Base-by-base conservation (phyloP, 2,113 vertebrate genomes). In the Piprites chloris region DNA sequence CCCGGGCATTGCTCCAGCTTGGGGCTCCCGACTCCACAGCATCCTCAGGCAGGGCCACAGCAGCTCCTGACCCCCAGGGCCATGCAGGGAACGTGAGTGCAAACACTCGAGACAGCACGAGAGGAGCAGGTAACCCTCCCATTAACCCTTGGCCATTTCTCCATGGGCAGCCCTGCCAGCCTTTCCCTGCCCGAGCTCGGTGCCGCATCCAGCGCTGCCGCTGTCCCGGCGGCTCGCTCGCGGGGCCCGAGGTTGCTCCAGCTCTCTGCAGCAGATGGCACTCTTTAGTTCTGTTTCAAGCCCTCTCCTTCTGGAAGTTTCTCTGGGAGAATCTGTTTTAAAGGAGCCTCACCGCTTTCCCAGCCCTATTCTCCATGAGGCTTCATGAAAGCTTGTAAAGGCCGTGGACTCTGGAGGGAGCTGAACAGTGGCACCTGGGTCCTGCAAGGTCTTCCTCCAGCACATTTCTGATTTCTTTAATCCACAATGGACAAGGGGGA, bases 261-360 rank as follows among this genome's bases (percentile, higher is more conserved):
- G 66, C 91, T 95, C 94, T 96, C 97, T 69, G 97, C 98, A 98
- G 97, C 98, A 98, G 98, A 98, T 98, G 98, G 98, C 98, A 98
- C 97, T 98, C 98, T 98, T 98, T 98, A 98, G 98, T 98, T 98
- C 98, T 94, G 33, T 98, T 98, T 98, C 95, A 87, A 96, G 92
- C 74, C 93, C 89, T 96, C 95, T 97, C 96, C 86, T 98, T 98
- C 98, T 98, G 97, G 98, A 98, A 98, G n/a, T 97, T 98, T 98
- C 98, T 98, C 77, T 96, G 95, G 92, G 91, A 98, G 96, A 97
- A 92, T 95, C 92, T 85, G 76, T 96, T 97, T 97, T 96, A 96
- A 96, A 93, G 86, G n/a, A 80, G 67, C 71, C 96, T 97, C 80
- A 81, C 95, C 16, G 87, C 80, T 97, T 91, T 96, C 49, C 72